Conservation (phyloP, 2,113 vertebrate genomes). For the Thryonomys swinderianus region DNA sequence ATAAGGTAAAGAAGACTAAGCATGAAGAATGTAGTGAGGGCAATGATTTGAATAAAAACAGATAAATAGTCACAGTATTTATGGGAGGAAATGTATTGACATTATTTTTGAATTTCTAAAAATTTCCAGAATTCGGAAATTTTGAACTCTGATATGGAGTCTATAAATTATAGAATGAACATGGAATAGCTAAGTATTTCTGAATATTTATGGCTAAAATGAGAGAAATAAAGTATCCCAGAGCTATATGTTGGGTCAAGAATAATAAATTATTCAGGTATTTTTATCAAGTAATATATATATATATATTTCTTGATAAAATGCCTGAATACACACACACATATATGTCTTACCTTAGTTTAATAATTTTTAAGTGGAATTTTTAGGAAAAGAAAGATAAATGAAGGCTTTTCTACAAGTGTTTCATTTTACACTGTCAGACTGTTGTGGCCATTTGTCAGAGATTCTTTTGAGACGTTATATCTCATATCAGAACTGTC, state of each 20-base stretch:
- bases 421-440: slow-evolving; percentile 82
- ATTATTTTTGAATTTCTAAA: background rate
- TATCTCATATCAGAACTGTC: slow-evolving; percentile 86
- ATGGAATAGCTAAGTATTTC: slow-evolving; percentile 17
- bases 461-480: slow-evolving; percentile 83
- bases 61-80: background rate
- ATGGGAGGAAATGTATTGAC: background rate
- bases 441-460: slow-evolving; percentile 79
- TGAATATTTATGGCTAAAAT: slow-evolving; percentile 42
- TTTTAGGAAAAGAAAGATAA: slow-evolving; percentile 52
- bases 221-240: background rate
- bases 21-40: background rate
- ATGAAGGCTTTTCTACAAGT: slow-evolving; percentile 36
- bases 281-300: slow-evolving; percentile 60
- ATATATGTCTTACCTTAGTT: slow-evolving; percentile 19
- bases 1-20: background rate
- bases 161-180: slow-evolving; percentile 9
- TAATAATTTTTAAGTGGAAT: slow-evolving; percentile 16
- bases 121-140: background rate
- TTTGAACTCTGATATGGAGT: slow-evolving; percentile 42
- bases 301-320: no score
- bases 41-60: background rate
- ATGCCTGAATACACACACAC: no score
- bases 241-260: background rate
- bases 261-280: slow-evolving; percentile 36